Evolutionary conservation across 2,113 vertebrate genomes (phyloP).

Genomic region (Crotalus horridus): DNA sequence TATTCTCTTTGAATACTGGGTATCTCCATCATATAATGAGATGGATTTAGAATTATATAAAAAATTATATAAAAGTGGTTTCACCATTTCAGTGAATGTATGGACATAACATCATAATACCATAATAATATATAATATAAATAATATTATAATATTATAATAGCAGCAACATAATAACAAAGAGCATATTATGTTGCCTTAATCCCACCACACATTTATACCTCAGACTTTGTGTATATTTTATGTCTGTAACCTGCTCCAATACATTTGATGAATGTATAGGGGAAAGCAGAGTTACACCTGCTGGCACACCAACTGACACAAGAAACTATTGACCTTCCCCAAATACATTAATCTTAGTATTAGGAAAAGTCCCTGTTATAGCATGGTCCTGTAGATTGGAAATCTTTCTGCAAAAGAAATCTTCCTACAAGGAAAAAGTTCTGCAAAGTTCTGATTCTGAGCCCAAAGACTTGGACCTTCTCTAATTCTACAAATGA

Average conservation of each 20-base stretch:
- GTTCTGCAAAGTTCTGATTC: not conserved
- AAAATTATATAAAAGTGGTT: not conserved
- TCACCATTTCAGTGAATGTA: not conserved
- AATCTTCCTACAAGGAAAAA: not conserved
- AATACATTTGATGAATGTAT: not conserved
- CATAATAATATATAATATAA: not conserved
- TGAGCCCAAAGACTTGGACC: not conserved
- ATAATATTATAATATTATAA: not conserved
- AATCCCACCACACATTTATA: not conserved
- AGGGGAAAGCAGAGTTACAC: not conserved
- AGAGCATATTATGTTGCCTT: not conserved
- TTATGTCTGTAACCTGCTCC: not conserved
- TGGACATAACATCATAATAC: not conserved
- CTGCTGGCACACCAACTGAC: not conserved
- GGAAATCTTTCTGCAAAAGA: not conserved
- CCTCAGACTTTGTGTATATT: not conserved
- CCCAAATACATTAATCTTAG: not conserved
- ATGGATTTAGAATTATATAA: not conserved
- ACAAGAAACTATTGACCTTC: not conserved
- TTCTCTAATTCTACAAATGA: not conserved
- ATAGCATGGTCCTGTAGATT: not conserved
- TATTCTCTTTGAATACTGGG: not conserved
- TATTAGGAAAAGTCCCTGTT: not conserved
- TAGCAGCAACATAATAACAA: not conserved
- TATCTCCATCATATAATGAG: slow-evolving; percentile 23